A percentile compares a stretch with the other conserved stretches of the same genome.
phyloP scores from a whole-genome alignment of 2,888 invertebrate genomes.

The Listrodromus nycthemerus region DNA sequence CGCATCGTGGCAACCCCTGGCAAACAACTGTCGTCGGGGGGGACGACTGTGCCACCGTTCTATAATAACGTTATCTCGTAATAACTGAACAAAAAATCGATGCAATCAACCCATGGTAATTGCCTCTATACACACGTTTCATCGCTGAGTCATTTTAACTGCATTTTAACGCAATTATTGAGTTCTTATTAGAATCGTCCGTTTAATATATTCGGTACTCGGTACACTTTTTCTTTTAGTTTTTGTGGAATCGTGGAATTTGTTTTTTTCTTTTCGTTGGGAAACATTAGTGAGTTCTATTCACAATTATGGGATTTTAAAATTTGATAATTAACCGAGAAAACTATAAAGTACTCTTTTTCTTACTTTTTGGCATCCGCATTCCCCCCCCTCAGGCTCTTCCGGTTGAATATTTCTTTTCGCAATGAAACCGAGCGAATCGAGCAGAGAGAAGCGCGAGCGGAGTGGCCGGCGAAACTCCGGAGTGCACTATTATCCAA shows the following conservation, averaged over 20 bases:
- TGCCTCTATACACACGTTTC: neutral
- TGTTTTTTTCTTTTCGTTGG: neutral
- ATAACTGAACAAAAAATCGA: constrained; percentile 1
- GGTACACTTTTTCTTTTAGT: neutral
- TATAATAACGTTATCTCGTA: constrained; percentile 3
- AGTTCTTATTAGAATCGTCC: no score
- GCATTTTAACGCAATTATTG: neutral
- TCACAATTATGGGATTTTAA: neutral
- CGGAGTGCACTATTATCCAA: constrained; percentile 55
- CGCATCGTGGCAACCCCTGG: neutral
- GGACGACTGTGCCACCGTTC: neutral
- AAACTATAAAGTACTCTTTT: neutral
- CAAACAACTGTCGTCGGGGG: neutral
- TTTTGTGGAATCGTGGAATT: no score
- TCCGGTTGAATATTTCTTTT: neutral
- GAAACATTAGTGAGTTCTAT: neutral
- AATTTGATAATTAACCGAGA: neutral
- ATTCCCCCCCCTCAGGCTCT: no score
- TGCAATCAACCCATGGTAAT: neutral
- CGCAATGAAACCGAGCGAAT: constrained; percentile 2
- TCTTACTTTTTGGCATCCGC: neutral
- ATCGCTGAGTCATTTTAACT: neutral
- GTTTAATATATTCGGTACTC: no score
- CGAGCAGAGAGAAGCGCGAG: neutral
- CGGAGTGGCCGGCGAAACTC: constrained; percentile 27